A percentile compares a stretch with the other conserved stretches of the same genome.
Evolutionary conservation across 2,113 vertebrate species (phyloP).

Genomic region (Oreochromis tanganicae): DNA sequence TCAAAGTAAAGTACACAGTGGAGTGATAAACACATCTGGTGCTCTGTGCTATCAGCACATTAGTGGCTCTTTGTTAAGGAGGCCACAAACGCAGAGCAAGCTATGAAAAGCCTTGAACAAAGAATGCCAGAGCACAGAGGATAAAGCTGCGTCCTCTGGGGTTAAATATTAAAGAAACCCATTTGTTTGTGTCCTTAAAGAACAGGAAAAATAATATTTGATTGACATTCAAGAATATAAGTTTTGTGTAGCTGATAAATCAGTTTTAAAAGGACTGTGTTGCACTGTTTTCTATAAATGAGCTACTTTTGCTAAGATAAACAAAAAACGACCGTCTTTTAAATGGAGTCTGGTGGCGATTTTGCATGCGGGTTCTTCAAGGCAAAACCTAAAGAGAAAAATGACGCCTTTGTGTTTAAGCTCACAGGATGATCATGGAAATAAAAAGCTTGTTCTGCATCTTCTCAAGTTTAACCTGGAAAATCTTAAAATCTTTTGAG

Average conservation of each 20-base stretch:
- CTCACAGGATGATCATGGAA: not conserved
- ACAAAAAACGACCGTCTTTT: not conserved
- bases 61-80: constrained; percentile 24
- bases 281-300: not conserved
- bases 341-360: not conserved
- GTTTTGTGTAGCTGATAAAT: not conserved
- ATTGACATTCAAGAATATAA: not conserved
- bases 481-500: not conserved
- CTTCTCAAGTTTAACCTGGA: not conserved
- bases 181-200: not conserved
- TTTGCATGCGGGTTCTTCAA: not conserved
- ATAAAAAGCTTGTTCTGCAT: not conserved
- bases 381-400: not conserved
- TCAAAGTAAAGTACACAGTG: not conserved
- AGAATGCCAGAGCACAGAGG: not conserved
- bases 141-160: not conserved
- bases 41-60: constrained; percentile 36
- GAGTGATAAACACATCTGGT: constrained; percentile 26
- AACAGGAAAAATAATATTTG: not conserved
- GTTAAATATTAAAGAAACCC: not conserved
- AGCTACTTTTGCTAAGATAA: not conserved
- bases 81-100: not conserved
- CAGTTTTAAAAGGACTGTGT: not conserved
- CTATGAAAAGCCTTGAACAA: constrained; percentile 15
- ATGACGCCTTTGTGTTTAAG: not conserved